Base-by-base conservation (phyloP, 2,113 vertebrate species). In the Pardalotus punctatus region DNA sequence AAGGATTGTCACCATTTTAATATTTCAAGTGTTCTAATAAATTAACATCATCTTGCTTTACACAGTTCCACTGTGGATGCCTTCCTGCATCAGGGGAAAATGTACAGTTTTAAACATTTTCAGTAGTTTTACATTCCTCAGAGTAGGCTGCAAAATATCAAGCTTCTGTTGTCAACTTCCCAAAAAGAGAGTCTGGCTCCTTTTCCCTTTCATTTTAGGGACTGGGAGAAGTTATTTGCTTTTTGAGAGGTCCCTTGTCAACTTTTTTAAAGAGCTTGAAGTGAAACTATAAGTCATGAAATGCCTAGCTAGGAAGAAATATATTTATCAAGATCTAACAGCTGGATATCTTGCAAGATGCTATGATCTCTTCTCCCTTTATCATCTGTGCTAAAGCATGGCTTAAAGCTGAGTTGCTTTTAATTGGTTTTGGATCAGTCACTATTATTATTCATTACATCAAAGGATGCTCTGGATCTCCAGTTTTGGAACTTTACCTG, bases 361-460 rank as follows among this genome's bases (percentile, higher is more conserved):
- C 29, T 81, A 73, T 47, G 67, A 80, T 81, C 48, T 93, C 29
- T 91, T 84, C 51, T 40, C 24, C 78, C 2, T 64, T 77, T 74
- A 83, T 83, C 3, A 1, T 78, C 78, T 86, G 40, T 81, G 64
- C 35, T 81, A 94, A 83, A 86, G n/a, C 48, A 47, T 28, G 47
- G 64, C 53, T 89, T 94, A 81, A 89, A 96, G 31, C 42, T 70
- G 69, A 94, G 29, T 74, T 81, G 33, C 5, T 89, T 93, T 89
- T 95, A 93, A 95, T 71, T 91, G 35, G 45, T 70, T 92, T 96
- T 88, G 42, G 51, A 94, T 92, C 50, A 88, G 10, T 14, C 42
- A 47, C 10, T 71, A 33, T 73, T 92, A 81, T 66, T 93, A 91
- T 94, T 91, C 27, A 7, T 89, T 87, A 51, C 43, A 88, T 89